Base-by-base conservation (phyloP, 2,797 vertebrate species). In the Mastacembelus armatus region DNA sequence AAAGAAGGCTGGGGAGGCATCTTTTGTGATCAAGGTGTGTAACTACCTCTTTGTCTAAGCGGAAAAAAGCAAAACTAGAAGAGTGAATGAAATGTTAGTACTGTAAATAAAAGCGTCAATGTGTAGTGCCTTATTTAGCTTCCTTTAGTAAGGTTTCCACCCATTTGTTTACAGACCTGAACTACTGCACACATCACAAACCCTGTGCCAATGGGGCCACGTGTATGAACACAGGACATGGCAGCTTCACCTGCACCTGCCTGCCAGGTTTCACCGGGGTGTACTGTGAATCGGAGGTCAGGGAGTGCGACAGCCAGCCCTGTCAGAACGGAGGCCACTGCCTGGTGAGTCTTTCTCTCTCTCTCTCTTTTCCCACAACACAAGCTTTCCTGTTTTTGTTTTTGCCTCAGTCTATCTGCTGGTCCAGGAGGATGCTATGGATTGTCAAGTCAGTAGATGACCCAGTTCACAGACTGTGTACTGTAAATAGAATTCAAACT, bases 1-100 rank as follows among this genome's bases (percentile, higher is more conserved):
- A 94, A 96, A n/a, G 97, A 99, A 89, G 98, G 98, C 88, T 99
- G 98, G 98, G 98, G 98, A 21, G 98, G 98, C 71, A 96, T 99
- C 66, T 96, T 96, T 88, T 99, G 98, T 81, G 96, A 99, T 74
- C 96, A 99, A 93, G 97, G 88, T 85, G 61, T 12, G 66, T 38
- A 36, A 2, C 39, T 21, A 24, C 4, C 14, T 29, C 48, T 30
- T 22, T 49, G 18, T 26, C 18, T 27, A 5, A 36, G 39, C 3
- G 12, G 15, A 30, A 60, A 49, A 45, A 38, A 27, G 22, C 22
- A 14, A 56, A 68, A 66, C 14, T 48, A 32, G 42, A 7, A 51
- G 38, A 14, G 7, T n/a, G 9, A 29, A 24, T 32, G 10, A 15
- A 9, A 10, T 60, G 45, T 68, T 45, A n/a, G 29, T 2, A 32